A percentile compares a stretch with the other conserved stretches of the same genome.
Evolutionary conservation across 2,888 invertebrate species (phyloP).

Genomic region (Drosophila algonquin): DNA sequence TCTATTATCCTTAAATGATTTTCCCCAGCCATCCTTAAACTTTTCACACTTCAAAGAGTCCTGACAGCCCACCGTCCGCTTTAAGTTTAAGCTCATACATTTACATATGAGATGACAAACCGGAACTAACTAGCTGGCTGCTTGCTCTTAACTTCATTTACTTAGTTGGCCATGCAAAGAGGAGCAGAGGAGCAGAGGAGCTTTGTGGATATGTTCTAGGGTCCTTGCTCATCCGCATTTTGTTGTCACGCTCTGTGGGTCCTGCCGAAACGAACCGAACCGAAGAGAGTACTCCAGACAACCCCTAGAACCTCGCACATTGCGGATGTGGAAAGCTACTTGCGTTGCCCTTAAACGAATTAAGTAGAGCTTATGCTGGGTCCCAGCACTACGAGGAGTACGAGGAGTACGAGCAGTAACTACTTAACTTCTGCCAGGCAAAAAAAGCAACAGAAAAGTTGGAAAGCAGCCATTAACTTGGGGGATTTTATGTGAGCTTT

Average conservation of each 20-base stretch:
- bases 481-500: conserved; percentile 59
- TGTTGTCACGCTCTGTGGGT: conserved; percentile 12
- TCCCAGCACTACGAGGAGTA: conserved; percentile 16
- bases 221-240: conserved; percentile 18
- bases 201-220: conserved; percentile 12
- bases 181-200: conserved; percentile 5
- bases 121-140: conserved; percentile 20
- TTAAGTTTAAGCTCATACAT: neutral
- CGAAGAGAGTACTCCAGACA: too few relatives aligned
- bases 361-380: conserved; percentile 60
- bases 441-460: conserved; percentile 21
- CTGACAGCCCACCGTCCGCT: neutral
- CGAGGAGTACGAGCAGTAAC: conserved; percentile 32
- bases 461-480: conserved; percentile 58
- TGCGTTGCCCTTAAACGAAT: conserved; percentile 61
- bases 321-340: conserved; percentile 29
- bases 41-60: neutral
- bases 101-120: conserved; percentile 22
- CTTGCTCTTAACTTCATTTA: conserved; percentile 27
- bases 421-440: conserved; percentile 50
- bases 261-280: neutral
- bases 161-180: neutral
- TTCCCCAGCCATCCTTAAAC: neutral
- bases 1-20: neutral
- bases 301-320: neutral